Evolutionary conservation across 2,888 invertebrate genomes (phyloP), one percentile per base, ranked within the genome.

Genomic region (Trichopria drosophilae): DNA sequence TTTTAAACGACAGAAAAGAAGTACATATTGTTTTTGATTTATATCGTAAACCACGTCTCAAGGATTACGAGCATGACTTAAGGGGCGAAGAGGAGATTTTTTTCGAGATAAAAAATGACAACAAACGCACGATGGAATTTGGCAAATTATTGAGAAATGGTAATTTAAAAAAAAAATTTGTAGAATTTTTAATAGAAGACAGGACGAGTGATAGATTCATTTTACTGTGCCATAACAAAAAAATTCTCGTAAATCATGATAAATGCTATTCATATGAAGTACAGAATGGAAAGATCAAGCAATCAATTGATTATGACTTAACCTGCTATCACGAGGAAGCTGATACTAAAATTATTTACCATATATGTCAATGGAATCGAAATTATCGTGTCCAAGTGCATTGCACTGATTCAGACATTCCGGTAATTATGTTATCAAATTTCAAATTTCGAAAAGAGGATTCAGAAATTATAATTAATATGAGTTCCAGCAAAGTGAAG

Each of bases 1-100:
- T 67, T 23, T 65, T 63, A 48, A 36, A 51, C 34, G 50, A 61
- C 48, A 51, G 45, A 49, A 61, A 59, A 59, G 55, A 58, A 54
- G 55, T 62, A 40, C 58, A 65, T 32, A 7, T 42, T 5, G 31
- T 31, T 31, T 50, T 42, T 47, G 43, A 50, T 22, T n/a, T 12
- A 18, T 31, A 42, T 28, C 12, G 5, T 18, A 23, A n/a, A 9
- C 51, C 45, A 44, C 45, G 44, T 7, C 28, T 45, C 3, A 51
- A 51, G 24, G 51, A 51, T 40, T 29, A 51, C n/a, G 37, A 39
- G 35, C 28, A n/a, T 2, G 22, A 10, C 26, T 7, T 12, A 29
- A n/a, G 29, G 13, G 29, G 29, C 13, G n/a, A n/a, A n/a, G n/a
- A n/a, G n/a, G n/a, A n/a, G n/a, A n/a, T n/a, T n/a, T n/a, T n/a